Conservation (phyloP, 2,113 vertebrate species). For the Zapus hudsonius region DNA sequence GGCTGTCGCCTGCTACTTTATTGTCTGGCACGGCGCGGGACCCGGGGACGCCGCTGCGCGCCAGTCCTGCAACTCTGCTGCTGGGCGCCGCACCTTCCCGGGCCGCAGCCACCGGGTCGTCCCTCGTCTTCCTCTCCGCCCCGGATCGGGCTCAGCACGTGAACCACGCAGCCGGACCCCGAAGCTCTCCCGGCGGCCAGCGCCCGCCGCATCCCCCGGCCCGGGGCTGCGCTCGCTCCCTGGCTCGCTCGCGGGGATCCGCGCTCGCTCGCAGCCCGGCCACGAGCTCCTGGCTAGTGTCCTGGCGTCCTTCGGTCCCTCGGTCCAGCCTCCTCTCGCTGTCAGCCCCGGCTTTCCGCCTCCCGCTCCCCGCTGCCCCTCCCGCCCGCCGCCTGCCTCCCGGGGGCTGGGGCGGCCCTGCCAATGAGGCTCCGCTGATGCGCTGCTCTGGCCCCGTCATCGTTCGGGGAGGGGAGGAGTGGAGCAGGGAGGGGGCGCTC, state of each 20-base stretch:
- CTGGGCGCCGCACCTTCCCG: neutral
- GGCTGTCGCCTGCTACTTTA: conserved; percentile 69
- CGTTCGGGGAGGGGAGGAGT: conserved; percentile 45
- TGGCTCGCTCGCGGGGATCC: neutral
- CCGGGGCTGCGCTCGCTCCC: neutral
- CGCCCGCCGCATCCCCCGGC: conserved; percentile 57
- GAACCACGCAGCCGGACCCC: neutral
- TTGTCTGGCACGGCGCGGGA: conserved; percentile 65
- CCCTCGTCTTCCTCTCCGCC: neutral
- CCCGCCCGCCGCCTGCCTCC: conserved; percentile 74
- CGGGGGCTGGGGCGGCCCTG: conserved; percentile 68
- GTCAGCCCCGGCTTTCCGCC: conserved; percentile 11
- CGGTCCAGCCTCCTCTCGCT: neutral
- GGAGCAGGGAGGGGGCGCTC: conserved; percentile 52
- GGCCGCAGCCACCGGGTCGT: neutral
- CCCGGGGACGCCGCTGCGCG: neutral
- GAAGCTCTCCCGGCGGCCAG: conserved; percentile 16
- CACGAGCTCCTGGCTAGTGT: neutral
- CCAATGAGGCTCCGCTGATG: conserved; percentile 75
- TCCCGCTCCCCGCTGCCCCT: conserved; percentile 53
- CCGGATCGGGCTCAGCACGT: neutral
- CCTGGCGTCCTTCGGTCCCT: neutral
- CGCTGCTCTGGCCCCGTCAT: conserved; percentile 77
- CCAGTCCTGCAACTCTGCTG: conserved; percentile 45
- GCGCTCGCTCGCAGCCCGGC: neutral